Evolutionary conservation across 2,888 invertebrate genomes (phyloP).

Genomic region (Labia minor): DNA sequence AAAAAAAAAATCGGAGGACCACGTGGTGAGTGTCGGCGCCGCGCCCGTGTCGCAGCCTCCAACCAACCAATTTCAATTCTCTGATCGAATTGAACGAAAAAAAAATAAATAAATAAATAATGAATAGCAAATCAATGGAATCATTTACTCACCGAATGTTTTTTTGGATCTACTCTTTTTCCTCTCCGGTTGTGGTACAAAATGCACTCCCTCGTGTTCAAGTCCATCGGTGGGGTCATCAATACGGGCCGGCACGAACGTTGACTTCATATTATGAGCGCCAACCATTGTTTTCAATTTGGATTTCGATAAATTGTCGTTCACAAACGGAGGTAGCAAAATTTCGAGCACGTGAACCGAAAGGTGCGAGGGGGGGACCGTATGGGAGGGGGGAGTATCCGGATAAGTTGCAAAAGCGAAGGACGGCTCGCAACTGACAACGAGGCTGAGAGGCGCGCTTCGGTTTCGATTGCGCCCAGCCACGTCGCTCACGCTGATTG

Average conservation of each 20-base stretch:
- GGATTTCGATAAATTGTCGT: too few species aligned
- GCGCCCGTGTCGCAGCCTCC: too few species aligned
- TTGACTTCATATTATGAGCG: background rate
- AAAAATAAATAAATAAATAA: too few species aligned
- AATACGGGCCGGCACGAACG: background rate
- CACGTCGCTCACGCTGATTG: background rate
- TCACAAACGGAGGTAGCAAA: background rate
- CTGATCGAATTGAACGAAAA: too few species aligned
- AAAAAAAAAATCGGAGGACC: too few species aligned
- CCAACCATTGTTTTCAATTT: background rate
- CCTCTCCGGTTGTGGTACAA: background rate
- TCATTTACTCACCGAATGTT: background rate
- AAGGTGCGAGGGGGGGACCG: too few species aligned
- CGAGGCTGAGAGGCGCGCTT: background rate
- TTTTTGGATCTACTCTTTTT: background rate
- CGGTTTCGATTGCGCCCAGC: background rate
- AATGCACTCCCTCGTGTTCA: background rate
- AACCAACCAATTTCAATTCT: too few species aligned
- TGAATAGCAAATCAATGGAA: too few species aligned
- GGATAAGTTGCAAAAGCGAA: background rate
- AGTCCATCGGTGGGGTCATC: background rate
- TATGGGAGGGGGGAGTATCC: too few species aligned
- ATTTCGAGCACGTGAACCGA: background rate
- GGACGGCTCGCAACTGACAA: background rate
- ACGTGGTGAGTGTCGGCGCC: too few species aligned